These are phyloP conservation scores for Cosmorhoe ocellata DNA, from an alignment of 2,888 invertebrate genomes.

Conservation along the genomic window DNA sequence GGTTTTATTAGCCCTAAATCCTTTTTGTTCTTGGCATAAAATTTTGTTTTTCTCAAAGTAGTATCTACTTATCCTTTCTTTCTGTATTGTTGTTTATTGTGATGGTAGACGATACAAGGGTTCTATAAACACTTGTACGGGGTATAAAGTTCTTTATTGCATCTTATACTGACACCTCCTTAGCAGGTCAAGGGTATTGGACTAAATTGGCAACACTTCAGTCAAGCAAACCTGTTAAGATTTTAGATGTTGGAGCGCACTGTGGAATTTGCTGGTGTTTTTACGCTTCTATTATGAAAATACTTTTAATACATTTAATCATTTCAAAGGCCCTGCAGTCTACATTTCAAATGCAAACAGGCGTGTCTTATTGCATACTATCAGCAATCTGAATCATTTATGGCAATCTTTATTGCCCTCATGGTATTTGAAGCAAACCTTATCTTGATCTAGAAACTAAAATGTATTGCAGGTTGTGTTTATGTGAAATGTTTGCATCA, in stretches of 20 bases:
- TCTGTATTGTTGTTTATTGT: background rate
- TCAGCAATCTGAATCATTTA: constrained; percentile 13
- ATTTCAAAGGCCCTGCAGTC: constrained; percentile 2
- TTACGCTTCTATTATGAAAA: too few relatives aligned
- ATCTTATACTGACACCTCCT: constrained; percentile 16
- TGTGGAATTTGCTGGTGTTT: too few relatives aligned
- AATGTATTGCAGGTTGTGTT: background rate
- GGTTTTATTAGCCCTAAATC: too few relatives aligned
- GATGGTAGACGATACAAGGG: too few relatives aligned
- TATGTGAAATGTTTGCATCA: background rate
- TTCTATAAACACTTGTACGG: constrained; percentile 12
- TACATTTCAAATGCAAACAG: constrained; percentile 16
- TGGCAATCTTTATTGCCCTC: constrained; percentile 17
- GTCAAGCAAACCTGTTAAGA: constrained; percentile 4
- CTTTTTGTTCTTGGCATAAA: too few relatives aligned
- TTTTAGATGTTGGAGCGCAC: background rate
- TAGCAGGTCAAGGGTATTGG: constrained; percentile 13
- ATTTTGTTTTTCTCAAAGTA: too few relatives aligned
- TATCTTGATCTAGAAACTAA: constrained; percentile 3
- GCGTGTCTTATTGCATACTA: constrained; percentile 6
- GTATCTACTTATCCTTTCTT: background rate
- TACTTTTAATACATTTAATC: background rate
- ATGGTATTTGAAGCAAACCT: constrained; percentile 8
- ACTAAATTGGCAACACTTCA: constrained; percentile 4
- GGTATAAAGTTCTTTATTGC: constrained; percentile 18